These are phyloP conservation scores for Thumatha senex DNA, from an alignment of 2,888 invertebrate genomes.

Conservation along the genomic window DNA sequence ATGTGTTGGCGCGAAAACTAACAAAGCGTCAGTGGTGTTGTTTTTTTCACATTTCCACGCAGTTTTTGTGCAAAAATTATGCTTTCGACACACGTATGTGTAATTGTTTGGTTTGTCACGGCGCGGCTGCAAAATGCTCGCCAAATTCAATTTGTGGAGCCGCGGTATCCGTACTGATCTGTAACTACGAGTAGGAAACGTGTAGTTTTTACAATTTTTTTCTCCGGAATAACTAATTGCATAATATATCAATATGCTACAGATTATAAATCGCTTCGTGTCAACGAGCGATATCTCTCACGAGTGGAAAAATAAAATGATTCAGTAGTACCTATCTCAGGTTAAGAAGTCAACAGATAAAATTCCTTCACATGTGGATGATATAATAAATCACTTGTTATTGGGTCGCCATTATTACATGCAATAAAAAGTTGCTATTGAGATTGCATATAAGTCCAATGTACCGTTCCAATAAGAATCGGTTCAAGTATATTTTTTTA, in stretches of 20 bases:
- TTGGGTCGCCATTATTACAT: slow-evolving; percentile 35
- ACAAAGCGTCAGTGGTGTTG: slow-evolving; percentile 59
- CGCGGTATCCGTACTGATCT: slow-evolving; percentile 57
- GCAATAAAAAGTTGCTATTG: slow-evolving; percentile 29
- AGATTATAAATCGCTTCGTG: slow-evolving; percentile 35
- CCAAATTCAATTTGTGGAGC: slow-evolving; percentile 76
- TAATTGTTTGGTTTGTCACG: slow-evolving; percentile 81
- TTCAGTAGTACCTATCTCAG: slow-evolving; percentile 33
- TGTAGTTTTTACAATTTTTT: slow-evolving; percentile 34
- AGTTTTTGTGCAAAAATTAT: slow-evolving; percentile 75
- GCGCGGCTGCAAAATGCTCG: slow-evolving; percentile 56
- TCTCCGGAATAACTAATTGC: slow-evolving; percentile 33
- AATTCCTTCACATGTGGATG: slow-evolving; percentile 38
- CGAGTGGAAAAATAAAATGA: slow-evolving; percentile 37
- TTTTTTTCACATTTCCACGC: slow-evolving; percentile 65
- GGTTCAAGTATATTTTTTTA: background rate
- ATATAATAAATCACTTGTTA: slow-evolving; percentile 37
- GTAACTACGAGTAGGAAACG: slow-evolving; percentile 55
- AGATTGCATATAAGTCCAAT: slow-evolving; percentile 13
- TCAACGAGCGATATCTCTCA: slow-evolving; percentile 39
- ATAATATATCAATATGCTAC: slow-evolving; percentile 29
- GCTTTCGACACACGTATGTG: slow-evolving; percentile 76
- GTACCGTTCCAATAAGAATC: background rate
- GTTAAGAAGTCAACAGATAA: slow-evolving; percentile 45
- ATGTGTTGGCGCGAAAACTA: slow-evolving; percentile 73